A percentile compares a stretch with the other conserved stretches of the same genome.
phyloP scores from a whole-genome alignment of 1,140 invertebrate genomes.

The Drosophila mayri region DNA sequence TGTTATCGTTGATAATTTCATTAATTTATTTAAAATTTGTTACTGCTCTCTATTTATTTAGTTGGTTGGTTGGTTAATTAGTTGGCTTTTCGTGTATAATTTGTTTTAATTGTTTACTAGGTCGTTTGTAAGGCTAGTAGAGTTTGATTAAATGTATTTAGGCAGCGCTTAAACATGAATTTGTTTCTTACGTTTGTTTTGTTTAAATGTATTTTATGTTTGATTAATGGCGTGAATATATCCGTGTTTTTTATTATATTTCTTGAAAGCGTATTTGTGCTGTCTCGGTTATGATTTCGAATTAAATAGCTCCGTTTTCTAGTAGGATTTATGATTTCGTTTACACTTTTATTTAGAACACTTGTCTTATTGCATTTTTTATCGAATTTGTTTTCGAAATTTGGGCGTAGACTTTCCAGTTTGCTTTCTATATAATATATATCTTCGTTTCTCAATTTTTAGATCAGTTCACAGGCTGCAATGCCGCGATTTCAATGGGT shows the following conservation, averaged over 20 bases:
- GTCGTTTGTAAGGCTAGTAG: conserved; percentile 40
- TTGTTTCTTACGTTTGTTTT: conserved; percentile 5
- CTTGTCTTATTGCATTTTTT: conserved; percentile 7
- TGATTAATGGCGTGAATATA: background rate
- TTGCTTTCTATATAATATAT: conserved; percentile 17
- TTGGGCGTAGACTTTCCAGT: conserved; percentile 11
- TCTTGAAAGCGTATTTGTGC: conserved; percentile 32
- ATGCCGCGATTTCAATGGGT: conserved; percentile 45
- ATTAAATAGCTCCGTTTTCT: conserved; percentile 18
- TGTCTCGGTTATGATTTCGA: conserved; percentile 18
- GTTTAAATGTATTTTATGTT: conserved; percentile 5
- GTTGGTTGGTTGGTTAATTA: background rate
- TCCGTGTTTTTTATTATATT: background rate
- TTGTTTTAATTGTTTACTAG: conserved; percentile 26
- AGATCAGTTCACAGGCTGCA: conserved; percentile 45
- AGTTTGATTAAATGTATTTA: conserved; percentile 35
- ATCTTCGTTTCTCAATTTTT: conserved; percentile 33
- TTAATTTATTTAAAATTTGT: conserved; percentile 15
- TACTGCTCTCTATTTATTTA: background rate
- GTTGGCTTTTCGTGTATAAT: conserved; percentile 15
- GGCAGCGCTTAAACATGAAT: conserved; percentile 37
- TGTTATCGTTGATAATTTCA: conserved; percentile 15
- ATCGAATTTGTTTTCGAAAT: background rate
- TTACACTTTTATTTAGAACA: background rate
- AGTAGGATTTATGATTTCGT: conserved; percentile 6